These are phyloP conservation scores for Pediacus dermestoides DNA, from an alignment of 2,888 invertebrate genomes.

Conservation along the genomic window DNA sequence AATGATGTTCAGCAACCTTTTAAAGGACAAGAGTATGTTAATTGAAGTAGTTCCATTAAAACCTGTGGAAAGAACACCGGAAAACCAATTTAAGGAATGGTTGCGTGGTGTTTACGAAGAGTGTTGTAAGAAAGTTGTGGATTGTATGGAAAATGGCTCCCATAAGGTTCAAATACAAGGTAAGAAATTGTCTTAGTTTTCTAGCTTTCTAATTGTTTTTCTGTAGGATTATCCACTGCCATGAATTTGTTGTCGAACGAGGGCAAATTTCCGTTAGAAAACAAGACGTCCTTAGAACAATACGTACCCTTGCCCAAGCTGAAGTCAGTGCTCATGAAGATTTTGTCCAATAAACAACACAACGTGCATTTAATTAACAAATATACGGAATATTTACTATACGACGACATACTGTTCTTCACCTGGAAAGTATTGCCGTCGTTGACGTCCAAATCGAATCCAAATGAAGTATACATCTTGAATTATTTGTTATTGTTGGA, in stretches of 20 bases:
- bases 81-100: slow-evolving; percentile 66
- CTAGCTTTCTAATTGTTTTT: slow-evolving; percentile 1
- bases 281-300: slow-evolving; percentile 51
- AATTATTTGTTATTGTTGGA: slow-evolving; percentile 45
- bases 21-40: slow-evolving; percentile 64
- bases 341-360: slow-evolving; percentile 61
- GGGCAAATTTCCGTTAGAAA: slow-evolving; percentile 64
- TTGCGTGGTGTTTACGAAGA: slow-evolving; percentile 67
- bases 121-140: slow-evolving; percentile 57
- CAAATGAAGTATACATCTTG: slow-evolving; percentile 44
- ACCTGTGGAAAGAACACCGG: slow-evolving; percentile 56
- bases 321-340: slow-evolving; percentile 62
- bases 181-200: slow-evolving; percentile 22
- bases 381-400: slow-evolving; percentile 72
- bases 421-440: slow-evolving; percentile 62
- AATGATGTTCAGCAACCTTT: slow-evolving; percentile 65
- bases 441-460: slow-evolving; percentile 57
- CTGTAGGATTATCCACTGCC: slow-evolving; percentile 62
- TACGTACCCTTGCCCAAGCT: slow-evolving; percentile 66
- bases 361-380: slow-evolving; percentile 61
- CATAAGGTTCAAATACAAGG: slow-evolving; percentile 46
- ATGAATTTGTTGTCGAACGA: slow-evolving; percentile 72
- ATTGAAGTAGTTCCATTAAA: slow-evolving; percentile 60
- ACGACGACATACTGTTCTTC: slow-evolving; percentile 72
- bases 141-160: slow-evolving; percentile 52